Evolutionary conservation across 2,797 vertebrate genomes (phyloP).

Genomic region (Synaphobranchus kaupii): DNA sequence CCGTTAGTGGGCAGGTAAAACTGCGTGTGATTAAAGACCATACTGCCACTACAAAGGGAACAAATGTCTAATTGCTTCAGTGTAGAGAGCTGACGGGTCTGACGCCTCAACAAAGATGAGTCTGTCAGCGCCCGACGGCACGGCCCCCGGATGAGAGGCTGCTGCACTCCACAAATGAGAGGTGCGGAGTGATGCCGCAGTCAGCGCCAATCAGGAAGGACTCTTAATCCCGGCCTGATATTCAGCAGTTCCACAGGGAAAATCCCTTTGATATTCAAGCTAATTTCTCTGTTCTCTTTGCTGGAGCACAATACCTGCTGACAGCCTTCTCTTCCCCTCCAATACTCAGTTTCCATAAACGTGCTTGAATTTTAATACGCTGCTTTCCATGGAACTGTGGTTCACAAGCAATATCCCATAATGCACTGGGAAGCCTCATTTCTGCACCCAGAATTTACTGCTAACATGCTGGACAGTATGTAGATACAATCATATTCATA

Average conservation of each 20-base stretch:
- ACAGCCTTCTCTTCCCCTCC: constrained; percentile 20
- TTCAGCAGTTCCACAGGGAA: constrained; percentile 12
- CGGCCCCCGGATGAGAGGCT: background rate
- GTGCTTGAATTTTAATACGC: constrained; percentile 19
- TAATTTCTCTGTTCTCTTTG: constrained; percentile 23
- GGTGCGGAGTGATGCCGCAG: constrained; percentile 6
- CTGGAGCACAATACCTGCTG: constrained; percentile 19
- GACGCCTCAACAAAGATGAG: background rate
- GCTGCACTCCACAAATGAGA: background rate
- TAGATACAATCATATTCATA: background rate
- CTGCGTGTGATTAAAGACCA: background rate
- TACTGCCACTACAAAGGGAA: constrained; percentile 12
- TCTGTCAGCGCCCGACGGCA: background rate
- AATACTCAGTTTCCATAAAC: constrained; percentile 14
- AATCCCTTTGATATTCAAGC: constrained; percentile 28
- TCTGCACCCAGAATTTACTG: background rate
- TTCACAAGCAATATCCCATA: constrained; percentile 17
- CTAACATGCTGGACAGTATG: background rate
- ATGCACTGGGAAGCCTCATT: background rate
- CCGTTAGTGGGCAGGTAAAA: background rate
- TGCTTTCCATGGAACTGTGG: constrained; percentile 21
- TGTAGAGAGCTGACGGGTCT: background rate
- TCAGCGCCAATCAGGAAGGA: constrained; percentile 12
- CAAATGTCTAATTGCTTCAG: background rate
- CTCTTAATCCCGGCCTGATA: constrained; percentile 20